phyloP scores from a whole-genome alignment of 37 sponge, comb jelly and placozoan species.

The Ephydatia muelleri region DNA sequence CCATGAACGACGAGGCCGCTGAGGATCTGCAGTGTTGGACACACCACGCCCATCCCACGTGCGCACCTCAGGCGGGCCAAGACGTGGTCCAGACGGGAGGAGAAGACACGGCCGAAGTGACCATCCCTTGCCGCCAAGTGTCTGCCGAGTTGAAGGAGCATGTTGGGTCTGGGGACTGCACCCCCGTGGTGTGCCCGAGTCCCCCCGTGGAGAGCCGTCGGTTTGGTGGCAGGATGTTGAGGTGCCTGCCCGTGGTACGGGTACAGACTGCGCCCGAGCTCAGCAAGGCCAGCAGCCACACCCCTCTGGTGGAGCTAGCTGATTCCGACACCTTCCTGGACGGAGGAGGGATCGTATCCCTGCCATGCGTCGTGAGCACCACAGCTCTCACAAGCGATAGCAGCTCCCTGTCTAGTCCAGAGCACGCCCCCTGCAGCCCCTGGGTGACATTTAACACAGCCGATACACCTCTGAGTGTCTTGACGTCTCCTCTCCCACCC shows the following conservation, averaged over 20 bases:
- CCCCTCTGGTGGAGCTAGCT: not conserved
- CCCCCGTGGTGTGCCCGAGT: not conserved
- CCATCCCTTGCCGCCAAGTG: not conserved
- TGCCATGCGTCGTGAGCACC: not conserved
- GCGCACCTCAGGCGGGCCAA: no score
- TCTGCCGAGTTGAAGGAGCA: not conserved
- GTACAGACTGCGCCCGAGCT: not conserved
- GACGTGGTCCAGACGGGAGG: not conserved
- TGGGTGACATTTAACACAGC: not conserved
- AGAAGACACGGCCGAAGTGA: not conserved
- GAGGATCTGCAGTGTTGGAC: not conserved
- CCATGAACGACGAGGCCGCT: not conserved
- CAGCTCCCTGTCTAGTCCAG: not conserved
- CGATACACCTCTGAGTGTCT: not conserved
- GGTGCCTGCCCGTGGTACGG: not conserved
- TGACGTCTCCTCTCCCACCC: conserved; percentile 17
- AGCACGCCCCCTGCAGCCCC: not conserved
- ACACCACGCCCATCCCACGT: no score
- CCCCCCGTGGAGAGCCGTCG: not conserved
- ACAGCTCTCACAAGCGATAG: not conserved
- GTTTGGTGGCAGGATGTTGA: not conserved
- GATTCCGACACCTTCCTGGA: not conserved
- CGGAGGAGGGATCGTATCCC: not conserved
- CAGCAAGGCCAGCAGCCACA: not conserved
- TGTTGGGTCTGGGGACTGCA: not conserved